A percentile compares a stretch with the other conserved stretches of the same genome.
Conservation (phyloP, 2,797 vertebrate species). For the Pseudomugil tenellus region DNA sequence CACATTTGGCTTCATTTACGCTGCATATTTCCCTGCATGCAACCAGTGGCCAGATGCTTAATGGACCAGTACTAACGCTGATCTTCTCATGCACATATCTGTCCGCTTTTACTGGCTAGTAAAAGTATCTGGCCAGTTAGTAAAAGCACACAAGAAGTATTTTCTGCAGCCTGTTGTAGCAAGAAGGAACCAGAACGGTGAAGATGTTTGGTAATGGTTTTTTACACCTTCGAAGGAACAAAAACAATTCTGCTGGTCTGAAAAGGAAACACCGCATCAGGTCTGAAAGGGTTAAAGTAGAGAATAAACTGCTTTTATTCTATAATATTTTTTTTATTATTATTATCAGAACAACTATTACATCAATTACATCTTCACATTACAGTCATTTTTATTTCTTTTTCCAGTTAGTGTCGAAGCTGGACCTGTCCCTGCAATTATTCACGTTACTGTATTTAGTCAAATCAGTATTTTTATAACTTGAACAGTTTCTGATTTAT, state of each 20-base stretch:
- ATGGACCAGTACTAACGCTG: not conserved
- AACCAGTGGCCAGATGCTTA: not conserved
- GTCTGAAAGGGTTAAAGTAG: not conserved
- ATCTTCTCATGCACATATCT: not conserved
- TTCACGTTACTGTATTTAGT: not conserved
- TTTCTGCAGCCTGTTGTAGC: not conserved
- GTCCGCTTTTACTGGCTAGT: not conserved
- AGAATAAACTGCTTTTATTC: slow-evolving; percentile 2
- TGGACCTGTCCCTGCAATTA: no score
- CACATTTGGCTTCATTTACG: no score
- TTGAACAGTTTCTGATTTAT: not conserved
- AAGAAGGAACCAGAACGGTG: not conserved
- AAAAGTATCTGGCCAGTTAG: not conserved
- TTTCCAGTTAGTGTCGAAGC: no score
- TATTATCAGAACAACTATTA: slow-evolving; percentile 18
- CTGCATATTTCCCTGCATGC: not conserved
- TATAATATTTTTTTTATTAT: slow-evolving; percentile 32
- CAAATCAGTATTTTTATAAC: not conserved
- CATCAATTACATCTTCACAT: not conserved
- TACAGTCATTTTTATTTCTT: no score
- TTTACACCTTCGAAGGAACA: not conserved
- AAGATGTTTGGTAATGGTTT: not conserved
- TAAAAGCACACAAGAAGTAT: not conserved
- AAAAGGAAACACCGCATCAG: not conserved
- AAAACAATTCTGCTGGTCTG: not conserved